Percentiles rank a stretch among this genome's conserved stretches.
These are phyloP conservation scores for Paramuricea clavata DNA, from an alignment of 92 coral and sea anemone species.

Conservation along the genomic window DNA sequence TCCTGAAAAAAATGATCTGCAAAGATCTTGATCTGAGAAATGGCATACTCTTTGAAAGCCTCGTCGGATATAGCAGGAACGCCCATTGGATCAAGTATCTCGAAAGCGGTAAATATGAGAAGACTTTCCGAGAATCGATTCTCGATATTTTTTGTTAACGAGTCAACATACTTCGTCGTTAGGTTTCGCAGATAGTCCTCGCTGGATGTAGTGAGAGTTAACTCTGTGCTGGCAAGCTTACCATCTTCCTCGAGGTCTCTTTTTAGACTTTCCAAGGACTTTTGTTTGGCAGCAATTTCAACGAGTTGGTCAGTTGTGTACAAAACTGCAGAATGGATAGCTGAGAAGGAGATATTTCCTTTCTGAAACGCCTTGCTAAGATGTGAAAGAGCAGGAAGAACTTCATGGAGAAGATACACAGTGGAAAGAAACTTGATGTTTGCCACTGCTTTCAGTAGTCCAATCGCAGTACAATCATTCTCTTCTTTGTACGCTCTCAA, in stretches of 20 bases:
- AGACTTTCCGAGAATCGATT: conserved; percentile 63
- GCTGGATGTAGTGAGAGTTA: conserved; percentile 33
- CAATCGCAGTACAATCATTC: conserved; percentile 64
- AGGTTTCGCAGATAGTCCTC: conserved; percentile 53
- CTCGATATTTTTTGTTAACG: conserved; percentile 63
- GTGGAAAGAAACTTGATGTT: conserved; percentile 69
- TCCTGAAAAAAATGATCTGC: conserved; percentile 65
- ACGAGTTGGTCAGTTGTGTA: conserved; percentile 62
- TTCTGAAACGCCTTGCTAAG: conserved; percentile 70
- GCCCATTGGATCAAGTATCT: conserved; percentile 52
- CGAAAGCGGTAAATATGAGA: conserved; percentile 62
- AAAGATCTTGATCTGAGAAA: conserved; percentile 9
- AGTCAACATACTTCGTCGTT: conserved; percentile 40
- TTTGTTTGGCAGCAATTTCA: conserved; percentile 47
- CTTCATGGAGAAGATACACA: conserved; percentile 53
- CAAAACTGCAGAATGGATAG: conserved; percentile 69
- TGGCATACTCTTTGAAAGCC: conserved; percentile 63
- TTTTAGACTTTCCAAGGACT: conserved; percentile 55
- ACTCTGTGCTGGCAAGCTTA: conserved; percentile 61
- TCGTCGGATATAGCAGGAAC: not conserved
- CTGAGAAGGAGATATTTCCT: conserved; percentile 72
- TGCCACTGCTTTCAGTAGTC: conserved; percentile 51
- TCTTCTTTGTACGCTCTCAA: conserved; percentile 65
- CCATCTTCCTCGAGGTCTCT: conserved; percentile 67
- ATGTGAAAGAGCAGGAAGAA: conserved; percentile 67